These are phyloP conservation scores for Parauchenoglanis punctatus DNA, from an alignment of 2,797 vertebrate species.

Conservation along the genomic window DNA sequence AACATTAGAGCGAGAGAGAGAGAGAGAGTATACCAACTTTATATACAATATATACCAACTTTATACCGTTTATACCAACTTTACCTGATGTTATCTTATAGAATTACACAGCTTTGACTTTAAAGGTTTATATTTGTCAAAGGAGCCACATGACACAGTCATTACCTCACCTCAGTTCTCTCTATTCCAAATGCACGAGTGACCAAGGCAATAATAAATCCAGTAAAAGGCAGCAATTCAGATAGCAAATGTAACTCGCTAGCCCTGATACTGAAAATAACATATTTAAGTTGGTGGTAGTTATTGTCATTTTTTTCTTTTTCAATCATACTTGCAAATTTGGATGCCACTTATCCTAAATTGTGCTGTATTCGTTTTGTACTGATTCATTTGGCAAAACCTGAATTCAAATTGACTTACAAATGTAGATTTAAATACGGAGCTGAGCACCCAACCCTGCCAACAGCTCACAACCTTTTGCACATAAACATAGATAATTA, in stretches of 20 bases:
- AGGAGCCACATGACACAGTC: background rate
- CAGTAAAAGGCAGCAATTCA: background rate
- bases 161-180: background rate
- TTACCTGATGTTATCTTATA: background rate
- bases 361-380: background rate
- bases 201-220: background rate
- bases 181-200: background rate
- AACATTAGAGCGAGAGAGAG: background rate
- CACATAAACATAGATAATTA: background rate
- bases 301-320: background rate
- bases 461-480: background rate
- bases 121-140: background rate
- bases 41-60: background rate
- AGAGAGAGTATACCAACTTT: no score
- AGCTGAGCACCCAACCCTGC: background rate
- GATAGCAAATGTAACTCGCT: background rate
- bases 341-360: conserved; percentile 6
- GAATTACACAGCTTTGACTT: background rate
- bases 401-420: background rate
- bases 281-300: background rate
- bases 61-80: background rate
- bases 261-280: background rate
- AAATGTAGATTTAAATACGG: background rate
- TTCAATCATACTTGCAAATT: background rate
- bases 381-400: background rate